Conservation (phyloP, 1,140 invertebrate species). For the Elysia chlorotica region DNA sequence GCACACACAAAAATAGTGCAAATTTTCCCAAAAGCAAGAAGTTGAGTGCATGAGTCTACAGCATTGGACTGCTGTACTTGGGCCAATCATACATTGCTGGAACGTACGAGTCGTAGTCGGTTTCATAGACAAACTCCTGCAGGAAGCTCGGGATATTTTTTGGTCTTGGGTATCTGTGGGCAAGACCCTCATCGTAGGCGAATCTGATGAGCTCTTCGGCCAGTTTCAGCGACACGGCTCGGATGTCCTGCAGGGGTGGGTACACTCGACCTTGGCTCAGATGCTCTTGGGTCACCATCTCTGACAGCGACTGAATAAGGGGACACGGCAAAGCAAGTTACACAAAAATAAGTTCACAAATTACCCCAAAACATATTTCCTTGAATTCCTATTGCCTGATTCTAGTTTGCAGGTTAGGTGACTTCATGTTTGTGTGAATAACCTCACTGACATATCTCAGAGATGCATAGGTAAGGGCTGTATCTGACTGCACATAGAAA, state of each 20-base stretch:
- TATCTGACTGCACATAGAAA: background rate
- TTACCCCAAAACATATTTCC: too few species aligned
- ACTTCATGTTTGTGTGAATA: background rate
- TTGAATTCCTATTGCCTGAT: background rate
- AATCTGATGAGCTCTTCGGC: constrained; percentile 83
- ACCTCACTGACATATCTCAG: background rate
- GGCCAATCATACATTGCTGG: constrained; percentile 66
- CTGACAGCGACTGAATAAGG: constrained; percentile 74
- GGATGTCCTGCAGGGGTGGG: constrained; percentile 87
- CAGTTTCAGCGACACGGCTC: constrained; percentile 86
- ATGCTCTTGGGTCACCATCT: constrained; percentile 82
- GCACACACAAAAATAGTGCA: too few species aligned
- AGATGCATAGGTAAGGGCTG: background rate
- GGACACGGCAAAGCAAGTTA: background rate
- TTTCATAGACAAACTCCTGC: constrained; percentile 63
- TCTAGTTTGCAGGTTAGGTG: background rate
- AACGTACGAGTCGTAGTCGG: constrained; percentile 65
- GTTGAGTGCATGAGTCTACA: too few species aligned
- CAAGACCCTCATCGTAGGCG: constrained; percentile 76
- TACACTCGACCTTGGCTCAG: constrained; percentile 89
- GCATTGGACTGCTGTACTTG: too few species aligned
- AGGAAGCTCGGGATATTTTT: constrained; percentile 65
- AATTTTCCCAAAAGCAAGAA: too few species aligned
- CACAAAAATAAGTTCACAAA: background rate
- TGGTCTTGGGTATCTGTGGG: constrained; percentile 65